Base-by-base conservation (phyloP, 2,888 invertebrate species). In the Xestoiulus laeticollis region DNA sequence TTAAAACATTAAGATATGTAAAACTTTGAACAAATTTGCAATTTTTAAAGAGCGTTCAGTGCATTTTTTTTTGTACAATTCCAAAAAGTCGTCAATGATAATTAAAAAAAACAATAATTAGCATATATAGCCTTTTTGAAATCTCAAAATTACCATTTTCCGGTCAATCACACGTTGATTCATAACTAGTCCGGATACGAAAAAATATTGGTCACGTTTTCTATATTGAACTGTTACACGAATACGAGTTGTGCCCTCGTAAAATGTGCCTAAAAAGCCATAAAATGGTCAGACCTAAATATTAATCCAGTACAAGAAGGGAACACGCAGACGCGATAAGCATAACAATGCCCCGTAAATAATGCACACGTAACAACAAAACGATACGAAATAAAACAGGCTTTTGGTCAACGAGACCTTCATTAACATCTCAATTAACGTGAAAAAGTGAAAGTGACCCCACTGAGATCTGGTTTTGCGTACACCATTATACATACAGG, bases 401-500 rank as follows among this genome's bases (percentile, higher is more conserved):
- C 68, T 68, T 68, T 68, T 68, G 26, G 68, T 68, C 26, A 68
- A 22, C 26, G 26, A 68, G 68, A 68, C 68, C 26, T 10, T 68
- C 68, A 68, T 68, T 68, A 26, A 68, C 68, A 68, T n/a, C 22
- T 26, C 26, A 68, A 68, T 68, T 68, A 68, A 68, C 10, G 59
- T 19, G n/a, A 26, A 68, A 48, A 68, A 68, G 68, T 68, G 22
- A 68, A 68, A 68, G 68, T 68, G 68, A 68, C 68, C 68, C 22
- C 53, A 59, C 53, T 59, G 68, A 5, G 22, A 68, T 68, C 22
- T 68, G 26, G 26, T 1, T n/a, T 68, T 26, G 68, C 68, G 10
- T 1, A 1, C 68, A 48, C 12, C 6, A 48, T 48, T 48, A 48
- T 2, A 10, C 6, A 10, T 1, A 22, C 68, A 68, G 68, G 68